phyloP scores from a whole-genome alignment of 2,888 invertebrate genomes.

The Scrobipalpa costella region DNA sequence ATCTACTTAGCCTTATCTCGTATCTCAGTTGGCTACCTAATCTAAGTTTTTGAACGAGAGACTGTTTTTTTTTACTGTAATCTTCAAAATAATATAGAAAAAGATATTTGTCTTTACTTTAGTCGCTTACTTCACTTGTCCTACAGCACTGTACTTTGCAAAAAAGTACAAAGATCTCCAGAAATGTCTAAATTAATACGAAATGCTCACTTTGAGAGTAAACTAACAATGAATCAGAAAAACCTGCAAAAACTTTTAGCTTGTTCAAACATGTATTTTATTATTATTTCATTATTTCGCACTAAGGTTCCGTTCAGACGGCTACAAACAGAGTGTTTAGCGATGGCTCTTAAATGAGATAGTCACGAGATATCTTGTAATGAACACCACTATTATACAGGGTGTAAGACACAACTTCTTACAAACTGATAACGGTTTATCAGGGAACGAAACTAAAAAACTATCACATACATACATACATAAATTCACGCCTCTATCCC shows the following conservation, averaged over 20 bases:
- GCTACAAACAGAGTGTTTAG: constrained; percentile 63
- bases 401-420: too few relatives aligned
- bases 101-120: too few relatives aligned
- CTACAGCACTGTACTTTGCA: background rate
- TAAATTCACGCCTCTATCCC: too few relatives aligned
- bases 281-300: constrained; percentile 13
- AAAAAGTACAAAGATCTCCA: background rate
- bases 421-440: too few relatives aligned
- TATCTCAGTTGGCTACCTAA: too few relatives aligned
- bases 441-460: too few relatives aligned
- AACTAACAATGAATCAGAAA: constrained; percentile 26
- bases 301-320: constrained; percentile 27
- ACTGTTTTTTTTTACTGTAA: too few relatives aligned
- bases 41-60: too few relatives aligned
- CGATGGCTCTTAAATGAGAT: constrained; percentile 52
- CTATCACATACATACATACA: too few relatives aligned
- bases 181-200: background rate
- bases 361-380: constrained; percentile 56
- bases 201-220: constrained; percentile 11
- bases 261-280: constrained; percentile 26
- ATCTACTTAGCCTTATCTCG: too few relatives aligned
- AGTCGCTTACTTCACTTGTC: too few relatives aligned
- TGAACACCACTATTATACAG: background rate
- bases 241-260: constrained; percentile 19
- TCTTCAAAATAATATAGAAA: background rate